phyloP scores from a whole-genome alignment of 2,113 vertebrate species.

The Pionites leucogaster region DNA sequence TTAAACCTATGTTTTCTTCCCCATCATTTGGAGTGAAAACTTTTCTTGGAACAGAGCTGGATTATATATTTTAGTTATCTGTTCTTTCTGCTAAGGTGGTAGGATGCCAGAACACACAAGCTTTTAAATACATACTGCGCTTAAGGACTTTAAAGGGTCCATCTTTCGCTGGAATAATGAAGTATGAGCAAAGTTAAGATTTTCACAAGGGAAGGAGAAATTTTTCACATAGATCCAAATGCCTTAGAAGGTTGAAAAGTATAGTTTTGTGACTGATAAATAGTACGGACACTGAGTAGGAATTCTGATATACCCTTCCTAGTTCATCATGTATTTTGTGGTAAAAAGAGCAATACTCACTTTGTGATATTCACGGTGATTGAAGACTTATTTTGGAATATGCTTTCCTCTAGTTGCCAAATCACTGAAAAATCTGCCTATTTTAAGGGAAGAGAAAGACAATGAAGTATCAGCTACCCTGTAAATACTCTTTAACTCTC shows the following conservation, averaged over 20 bases:
- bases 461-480: neutral
- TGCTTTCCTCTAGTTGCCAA: constrained; percentile 60
- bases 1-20: neutral
- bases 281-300: neutral
- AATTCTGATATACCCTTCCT: neutral
- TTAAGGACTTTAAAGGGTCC: neutral
- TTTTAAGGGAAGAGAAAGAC: neutral
- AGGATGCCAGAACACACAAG: neutral
- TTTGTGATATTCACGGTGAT: constrained; percentile 42
- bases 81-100: neutral
- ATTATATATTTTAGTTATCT: neutral
- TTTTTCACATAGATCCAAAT: neutral
- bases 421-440: constrained; percentile 45
- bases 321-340: neutral
- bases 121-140: neutral
- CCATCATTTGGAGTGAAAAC: neutral
- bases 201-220: neutral
- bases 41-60: neutral
- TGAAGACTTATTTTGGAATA: constrained; percentile 15
- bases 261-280: neutral
- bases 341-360: constrained; percentile 15
- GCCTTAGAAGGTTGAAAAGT: neutral
- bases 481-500: neutral
- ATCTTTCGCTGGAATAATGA: neutral
- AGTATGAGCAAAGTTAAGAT: neutral